Evolutionary conservation across 2,797 vertebrate species (phyloP), one percentile per base, ranked within the genome.

Genomic region (Helostoma temminkii): DNA sequence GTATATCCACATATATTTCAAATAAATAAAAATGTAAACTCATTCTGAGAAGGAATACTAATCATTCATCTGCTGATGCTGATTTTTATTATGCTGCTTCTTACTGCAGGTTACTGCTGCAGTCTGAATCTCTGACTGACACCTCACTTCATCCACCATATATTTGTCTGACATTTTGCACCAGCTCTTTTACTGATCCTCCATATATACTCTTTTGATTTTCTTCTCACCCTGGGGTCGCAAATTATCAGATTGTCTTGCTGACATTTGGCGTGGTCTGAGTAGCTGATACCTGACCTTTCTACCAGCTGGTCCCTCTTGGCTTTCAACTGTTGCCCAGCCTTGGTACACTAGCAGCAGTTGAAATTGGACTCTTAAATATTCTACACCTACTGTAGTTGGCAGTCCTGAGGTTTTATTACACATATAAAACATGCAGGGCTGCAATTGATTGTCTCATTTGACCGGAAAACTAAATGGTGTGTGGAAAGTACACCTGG

Each of bases 271-370:
- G 49, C 42, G 49, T 83, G 87, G 81, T 80, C 84, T 63, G 74
- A 83, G 85, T 78, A 72, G 81, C 81, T 80, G 74, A 83, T 76
- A 82, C 71, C 83, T 91, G 86, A 91, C 91, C 90, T 92, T 92
- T 90, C 82, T 63, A 37, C 66, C 78, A 61, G 50, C 70, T 19
- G 47, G 30, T 74, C 67, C 71, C 82, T 77, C n/a, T 56, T 63
- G 76, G 50, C 64, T 73, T 54, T 65, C 71, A 70, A 28, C 75
- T 39, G 15, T 22, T 80, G 46, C 71, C 55, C 48, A n/a, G 56
- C 65, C 65, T 52, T 68, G 16, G 22, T 64, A 46, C 67, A 59
- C 62, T 41, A 52, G 49, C 72, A 45, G 45, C 58, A 4, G 11
- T 11, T 34, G 54, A 42, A 84, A 80, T 58, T 74, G 74, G 77